Base-by-base conservation (phyloP, 2,113 vertebrate genomes). In the Martes martes region DNA sequence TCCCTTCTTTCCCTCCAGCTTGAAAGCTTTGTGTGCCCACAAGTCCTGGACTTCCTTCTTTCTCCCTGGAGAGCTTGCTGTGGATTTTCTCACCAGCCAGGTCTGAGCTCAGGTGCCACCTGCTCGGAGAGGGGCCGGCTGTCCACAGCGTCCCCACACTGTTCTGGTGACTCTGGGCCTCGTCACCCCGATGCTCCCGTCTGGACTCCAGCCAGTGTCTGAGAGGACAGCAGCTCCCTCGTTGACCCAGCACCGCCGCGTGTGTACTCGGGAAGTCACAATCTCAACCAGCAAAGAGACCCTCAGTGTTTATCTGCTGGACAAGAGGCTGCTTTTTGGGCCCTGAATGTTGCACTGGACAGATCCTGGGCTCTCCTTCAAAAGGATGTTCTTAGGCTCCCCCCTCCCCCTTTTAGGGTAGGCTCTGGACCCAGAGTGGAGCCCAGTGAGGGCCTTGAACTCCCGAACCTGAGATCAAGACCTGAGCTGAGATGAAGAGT, bases 141-240 rank as follows among this genome's bases (percentile, higher is more conserved):
- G 33, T 52, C 69, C 55, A 26, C 11, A 3, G 55, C 0, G 0
- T 7, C 18, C 33, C 31, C 14, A 26, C 11, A 9, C 24, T 0
- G 4, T 47, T 57, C 55, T 1, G 1, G 23, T 21, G 14, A 16
- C 50, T 33, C 71, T 11, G 21, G 3, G 3, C 39, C 0, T 1
- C 47, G 15, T 19, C 11, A 14, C 23, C 21, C 16, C 59, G 28
- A 0, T 19, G 2, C 36, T 24, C 24, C 71, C 55, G 31, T 26
- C 18, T 0, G 1, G 57, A 14, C 11, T 57, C 28, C 28, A n/a
- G 61, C 23, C 28, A 13, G 33, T 3, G 14, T 47, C 42, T 39
- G 50, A 39, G 14, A 78, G 73, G 36, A 45, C 6, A n/a, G 80
- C 26, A 16, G 67, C 39, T 39, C 36, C 18, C 2, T 5, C 0